Base-by-base conservation (phyloP, 2,113 vertebrate species). In the Hemichromis elongatus region DNA sequence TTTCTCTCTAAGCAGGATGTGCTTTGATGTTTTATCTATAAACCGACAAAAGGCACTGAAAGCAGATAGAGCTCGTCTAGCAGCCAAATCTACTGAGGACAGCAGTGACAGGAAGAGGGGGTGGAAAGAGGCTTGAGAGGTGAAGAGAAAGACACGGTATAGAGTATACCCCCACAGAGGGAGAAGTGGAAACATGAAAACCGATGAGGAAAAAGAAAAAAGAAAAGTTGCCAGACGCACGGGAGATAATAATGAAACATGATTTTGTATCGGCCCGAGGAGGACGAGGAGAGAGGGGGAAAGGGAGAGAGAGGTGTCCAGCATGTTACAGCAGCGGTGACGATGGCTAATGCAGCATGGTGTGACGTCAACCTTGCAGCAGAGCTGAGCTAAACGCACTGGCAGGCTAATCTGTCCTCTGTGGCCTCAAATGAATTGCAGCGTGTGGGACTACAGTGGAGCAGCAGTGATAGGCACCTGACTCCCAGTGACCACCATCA, bases 361-460 rank as follows among this genome's bases (percentile, higher is more conserved):
- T 83, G 93, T 95, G 95, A 95, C 94, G 94, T 95, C 95, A 95
- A 80, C 89, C 91, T 94, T 94, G 95, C 95, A 94, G 94, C 94
- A 95, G 90, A 91, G 93, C 91, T 21, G 88, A 82, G 88, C 89
- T 77, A 53, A 94, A 87, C 88, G 85, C 83, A 85, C 81, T 87
- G 90, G 86, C 86, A 89, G 88, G 89, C 92, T 94, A 93, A 94
- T 93, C 88, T 92, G 92, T 95, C 93, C 94, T 93, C 89, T 88
- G 92, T 91, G 92, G 91, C 70, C 88, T 57, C 24, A 89, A 90
- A 93, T 92, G 92, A 93, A 93, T 91, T 90, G 89, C 85, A 85
- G 86, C 86, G 82, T 79, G 88, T 90, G 83, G 73, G 57, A 77
- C 70, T 70, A 54, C 40, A 26, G 77, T 42, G 53, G 53, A 53